These are phyloP conservation scores for Pachyseris speciosa DNA, from an alignment of 64 coral and sea anemone species.

Conservation along the genomic window DNA sequence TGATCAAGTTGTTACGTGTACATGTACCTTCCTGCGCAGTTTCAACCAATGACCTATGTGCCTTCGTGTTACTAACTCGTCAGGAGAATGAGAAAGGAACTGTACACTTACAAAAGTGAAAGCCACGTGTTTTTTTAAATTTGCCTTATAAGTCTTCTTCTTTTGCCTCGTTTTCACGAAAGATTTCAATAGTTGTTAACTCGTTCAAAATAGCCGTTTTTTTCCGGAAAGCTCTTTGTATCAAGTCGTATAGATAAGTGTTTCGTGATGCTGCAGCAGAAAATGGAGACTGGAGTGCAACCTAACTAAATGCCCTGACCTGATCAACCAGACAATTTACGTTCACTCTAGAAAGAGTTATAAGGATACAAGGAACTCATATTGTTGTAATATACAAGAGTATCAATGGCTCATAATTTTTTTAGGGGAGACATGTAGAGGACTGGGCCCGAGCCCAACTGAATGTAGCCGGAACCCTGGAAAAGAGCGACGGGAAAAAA, in stretches of 20 bases:
- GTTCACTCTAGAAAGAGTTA: no score
- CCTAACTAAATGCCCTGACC: no score
- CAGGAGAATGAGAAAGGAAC: not conserved
- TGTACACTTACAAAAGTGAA: not conserved
- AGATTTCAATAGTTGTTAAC: no score
- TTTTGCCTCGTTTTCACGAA: not conserved
- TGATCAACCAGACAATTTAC: not conserved
- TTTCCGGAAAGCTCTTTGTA: no score
- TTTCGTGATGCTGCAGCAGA: not conserved
- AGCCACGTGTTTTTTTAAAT: not conserved
- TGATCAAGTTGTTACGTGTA: conserved; percentile 12
- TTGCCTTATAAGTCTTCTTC: not conserved
- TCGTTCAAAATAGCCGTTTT: no score
- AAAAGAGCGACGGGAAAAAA: no score
- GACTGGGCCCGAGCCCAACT: no score
- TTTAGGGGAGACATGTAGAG: no score
- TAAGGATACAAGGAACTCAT: no score
- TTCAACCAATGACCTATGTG: not conserved
- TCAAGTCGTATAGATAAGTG: not conserved
- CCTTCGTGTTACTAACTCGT: not conserved
- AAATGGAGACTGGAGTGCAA: not conserved
- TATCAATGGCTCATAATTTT: no score
- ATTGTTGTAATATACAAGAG: no score
- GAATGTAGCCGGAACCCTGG: no score
- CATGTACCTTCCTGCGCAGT: not conserved